phyloP scores from a whole-genome alignment of 2,797 vertebrate genomes.

The Chaetodon trifasciatus region DNA sequence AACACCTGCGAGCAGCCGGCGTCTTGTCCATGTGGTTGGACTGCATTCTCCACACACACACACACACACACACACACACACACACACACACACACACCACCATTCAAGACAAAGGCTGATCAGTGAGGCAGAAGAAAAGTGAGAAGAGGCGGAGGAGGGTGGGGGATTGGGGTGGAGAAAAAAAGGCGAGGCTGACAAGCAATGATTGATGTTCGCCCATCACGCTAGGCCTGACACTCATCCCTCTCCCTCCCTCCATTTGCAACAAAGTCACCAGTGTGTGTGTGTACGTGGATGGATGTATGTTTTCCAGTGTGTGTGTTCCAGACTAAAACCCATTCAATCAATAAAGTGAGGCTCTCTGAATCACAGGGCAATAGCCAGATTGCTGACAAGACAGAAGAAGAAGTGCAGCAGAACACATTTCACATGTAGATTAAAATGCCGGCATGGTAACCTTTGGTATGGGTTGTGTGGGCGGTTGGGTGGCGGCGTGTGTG shows the following conservation, averaged over 20 bases:
- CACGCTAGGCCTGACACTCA: slow-evolving; percentile 79
- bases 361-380: slow-evolving; percentile 75
- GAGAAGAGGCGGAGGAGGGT: slow-evolving; percentile 49
- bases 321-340: slow-evolving; percentile 77
- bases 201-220: slow-evolving; percentile 85
- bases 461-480: slow-evolving; percentile 60
- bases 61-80: slow-evolving; percentile 36
- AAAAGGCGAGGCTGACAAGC: slow-evolving; percentile 77
- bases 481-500: slow-evolving; percentile 20
- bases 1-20: slow-evolving; percentile 70
- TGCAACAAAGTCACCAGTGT: slow-evolving; percentile 78
- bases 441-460: slow-evolving; percentile 81
- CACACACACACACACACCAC: slow-evolving; percentile 35
- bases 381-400: slow-evolving; percentile 85
- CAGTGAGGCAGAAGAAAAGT: slow-evolving; percentile 81
- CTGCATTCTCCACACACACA: slow-evolving; percentile 50
- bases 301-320: slow-evolving; percentile 63
- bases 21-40: slow-evolving; percentile 64
- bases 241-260: slow-evolving; percentile 72
- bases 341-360: slow-evolving; percentile 86
- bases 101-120: slow-evolving; percentile 79
- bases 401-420: slow-evolving; percentile 73
- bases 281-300: slow-evolving; percentile 55
- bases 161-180: slow-evolving; percentile 7
- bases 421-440: slow-evolving; percentile 88